phyloP scores from a whole-genome alignment of 2,888 invertebrate genomes.

The Argyresthia albistria region DNA sequence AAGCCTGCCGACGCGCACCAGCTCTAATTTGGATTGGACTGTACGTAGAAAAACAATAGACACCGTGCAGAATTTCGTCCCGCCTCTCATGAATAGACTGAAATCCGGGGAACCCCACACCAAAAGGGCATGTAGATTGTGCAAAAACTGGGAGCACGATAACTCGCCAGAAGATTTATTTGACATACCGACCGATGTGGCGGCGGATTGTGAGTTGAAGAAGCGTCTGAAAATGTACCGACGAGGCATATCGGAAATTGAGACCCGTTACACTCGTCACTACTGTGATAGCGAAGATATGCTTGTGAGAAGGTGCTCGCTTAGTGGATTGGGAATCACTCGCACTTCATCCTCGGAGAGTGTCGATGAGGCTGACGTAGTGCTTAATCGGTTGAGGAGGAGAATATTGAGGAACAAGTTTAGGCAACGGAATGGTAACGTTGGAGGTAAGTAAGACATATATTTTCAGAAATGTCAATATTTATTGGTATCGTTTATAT shows the following conservation, averaged over 20 bases:
- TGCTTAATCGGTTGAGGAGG: slow-evolving; percentile 61
- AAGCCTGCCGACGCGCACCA: slow-evolving; percentile 55
- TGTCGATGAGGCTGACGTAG: slow-evolving; percentile 64
- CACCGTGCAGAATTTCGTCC: slow-evolving; percentile 17
- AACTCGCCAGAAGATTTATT: slow-evolving; percentile 50
- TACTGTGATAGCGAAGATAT: slow-evolving; percentile 25
- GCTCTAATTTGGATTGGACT: slow-evolving; percentile 58
- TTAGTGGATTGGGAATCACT: slow-evolving; percentile 35
- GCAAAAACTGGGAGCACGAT: slow-evolving; percentile 19
- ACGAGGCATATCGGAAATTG: slow-evolving; percentile 61
- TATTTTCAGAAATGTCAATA: slow-evolving; percentile 24
- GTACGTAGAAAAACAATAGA: slow-evolving; percentile 39
- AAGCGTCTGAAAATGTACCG: slow-evolving; percentile 65
- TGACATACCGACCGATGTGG: slow-evolving; percentile 52
- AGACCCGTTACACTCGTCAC: slow-evolving; percentile 23
- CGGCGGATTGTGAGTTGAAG: slow-evolving; percentile 58
- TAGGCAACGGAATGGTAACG: slow-evolving; percentile 52
- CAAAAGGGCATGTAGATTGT: slow-evolving; percentile 24
- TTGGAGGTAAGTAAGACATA: slow-evolving; percentile 37
- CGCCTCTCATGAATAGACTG: slow-evolving; percentile 19
- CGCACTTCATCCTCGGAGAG: slow-evolving; percentile 65
- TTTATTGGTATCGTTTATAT: too few relatives aligned
- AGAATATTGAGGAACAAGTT: slow-evolving; percentile 65
- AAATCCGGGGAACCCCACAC: slow-evolving; percentile 29
- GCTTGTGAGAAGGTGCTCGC: slow-evolving; percentile 49